Conservation (phyloP, 2,888 invertebrate species). For the Meandrusa payeni region DNA sequence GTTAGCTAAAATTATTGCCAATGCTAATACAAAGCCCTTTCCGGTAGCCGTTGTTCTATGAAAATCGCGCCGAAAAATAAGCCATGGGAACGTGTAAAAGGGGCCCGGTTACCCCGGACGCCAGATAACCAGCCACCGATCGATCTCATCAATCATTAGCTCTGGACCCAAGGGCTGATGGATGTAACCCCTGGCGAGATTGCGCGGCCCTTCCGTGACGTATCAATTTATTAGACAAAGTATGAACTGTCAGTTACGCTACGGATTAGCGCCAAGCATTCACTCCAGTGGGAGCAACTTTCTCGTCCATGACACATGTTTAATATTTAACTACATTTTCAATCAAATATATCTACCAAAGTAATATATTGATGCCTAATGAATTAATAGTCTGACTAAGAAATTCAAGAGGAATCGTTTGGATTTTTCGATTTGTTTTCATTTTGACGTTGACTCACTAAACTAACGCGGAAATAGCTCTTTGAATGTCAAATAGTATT, state of each 20-base stretch:
- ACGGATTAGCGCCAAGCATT: conserved; percentile 54
- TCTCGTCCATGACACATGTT: too few species aligned
- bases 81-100: background rate
- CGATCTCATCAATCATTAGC: conserved; percentile 69
- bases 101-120: conserved; percentile 33
- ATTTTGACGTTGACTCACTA: too few species aligned
- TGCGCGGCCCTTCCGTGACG: conserved; percentile 60
- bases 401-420: too few species aligned
- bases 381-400: too few species aligned
- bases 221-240: conserved; percentile 77
- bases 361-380: too few species aligned
- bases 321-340: conserved; percentile 8
- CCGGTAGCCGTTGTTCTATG: background rate
- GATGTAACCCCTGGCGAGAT: conserved; percentile 60
- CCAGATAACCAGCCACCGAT: conserved; percentile 46
- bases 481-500: too few species aligned
- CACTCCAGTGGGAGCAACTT: background rate
- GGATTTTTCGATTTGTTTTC: too few species aligned
- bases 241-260: conserved; percentile 60
- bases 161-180: conserved; percentile 48
- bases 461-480: too few species aligned
- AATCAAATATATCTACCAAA: too few species aligned
- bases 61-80: conserved; percentile 8
- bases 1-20: conserved; percentile 8
- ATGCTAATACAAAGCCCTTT: conserved; percentile 14